These are phyloP conservation scores for Diogma glabrata DNA, from an alignment of 2,888 invertebrate species.

Conservation along the genomic window DNA sequence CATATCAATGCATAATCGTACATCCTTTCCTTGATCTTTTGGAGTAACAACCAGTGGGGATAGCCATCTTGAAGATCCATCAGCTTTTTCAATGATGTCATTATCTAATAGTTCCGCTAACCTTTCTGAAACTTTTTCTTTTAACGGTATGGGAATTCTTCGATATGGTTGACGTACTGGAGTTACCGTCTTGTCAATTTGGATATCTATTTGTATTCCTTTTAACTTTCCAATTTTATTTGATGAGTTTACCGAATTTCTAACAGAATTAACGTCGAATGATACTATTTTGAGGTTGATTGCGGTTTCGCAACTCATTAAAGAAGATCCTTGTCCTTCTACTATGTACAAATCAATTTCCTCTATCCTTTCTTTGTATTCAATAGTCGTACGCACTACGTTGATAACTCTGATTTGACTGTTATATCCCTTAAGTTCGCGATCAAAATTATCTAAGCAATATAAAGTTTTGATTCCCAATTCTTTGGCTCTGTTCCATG, in stretches of 20 bases:
- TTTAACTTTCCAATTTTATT: constrained; percentile 20
- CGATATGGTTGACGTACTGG: constrained; percentile 17
- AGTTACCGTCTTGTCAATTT: constrained; percentile 19
- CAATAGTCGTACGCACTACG: not conserved
- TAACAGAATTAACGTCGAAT: not conserved
- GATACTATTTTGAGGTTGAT: not conserved
- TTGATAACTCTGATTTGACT: not conserved
- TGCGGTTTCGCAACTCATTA: not conserved
- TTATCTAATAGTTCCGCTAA: not conserved
- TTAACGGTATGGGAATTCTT: not conserved
- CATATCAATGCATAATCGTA: not conserved
- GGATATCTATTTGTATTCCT: constrained; percentile 20
- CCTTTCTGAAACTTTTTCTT: not conserved
- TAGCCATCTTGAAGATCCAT: not conserved
- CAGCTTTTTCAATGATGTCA: not conserved
- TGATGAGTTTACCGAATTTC: constrained; percentile 15
- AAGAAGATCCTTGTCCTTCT: constrained; percentile 1
- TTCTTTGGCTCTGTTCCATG: constrained; percentile 1
- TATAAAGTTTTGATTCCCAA: not conserved
- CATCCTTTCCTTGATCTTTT: constrained; percentile 4
- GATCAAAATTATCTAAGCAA: not conserved
- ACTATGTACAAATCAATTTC: not conserved
- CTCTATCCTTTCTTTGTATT: not conserved
- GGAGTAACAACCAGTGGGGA: constrained; percentile 1
- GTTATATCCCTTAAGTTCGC: not conserved